These are phyloP conservation scores for silkworm (Bombyx mori) DNA, from an alignment of 1,140 invertebrate genomes.

Conservation along the genomic window ASM3026992v2 NC_085128.1:10462001-10462500, in stretches of 20 bases:
- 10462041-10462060: too few relatives aligned
- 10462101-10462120: conserved; percentile 7
- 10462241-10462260: conserved; percentile 58
- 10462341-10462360: neutral
- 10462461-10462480: too few relatives aligned
- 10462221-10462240: conserved; percentile 50
- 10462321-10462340: conserved; percentile 36
- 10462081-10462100: neutral
- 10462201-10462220: conserved; percentile 39
- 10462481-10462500: too few relatives aligned
- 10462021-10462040: too few relatives aligned
- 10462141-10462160: conserved; percentile 8
- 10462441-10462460: too few relatives aligned
- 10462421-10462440: too few relatives aligned
- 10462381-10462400: neutral
- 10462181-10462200: conserved; percentile 51
- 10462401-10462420: too few relatives aligned
- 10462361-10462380: neutral
- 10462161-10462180: conserved; percentile 57
- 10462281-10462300: conserved; percentile 64
- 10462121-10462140: too few relatives aligned
- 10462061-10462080: too few relatives aligned
- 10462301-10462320: conserved; percentile 36
- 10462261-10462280: conserved; percentile 57
- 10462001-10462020: too few relatives aligned